Evolutionary conservation across 2,113 vertebrate genomes (phyloP).

Genomic region (Glareola pratincola): DNA sequence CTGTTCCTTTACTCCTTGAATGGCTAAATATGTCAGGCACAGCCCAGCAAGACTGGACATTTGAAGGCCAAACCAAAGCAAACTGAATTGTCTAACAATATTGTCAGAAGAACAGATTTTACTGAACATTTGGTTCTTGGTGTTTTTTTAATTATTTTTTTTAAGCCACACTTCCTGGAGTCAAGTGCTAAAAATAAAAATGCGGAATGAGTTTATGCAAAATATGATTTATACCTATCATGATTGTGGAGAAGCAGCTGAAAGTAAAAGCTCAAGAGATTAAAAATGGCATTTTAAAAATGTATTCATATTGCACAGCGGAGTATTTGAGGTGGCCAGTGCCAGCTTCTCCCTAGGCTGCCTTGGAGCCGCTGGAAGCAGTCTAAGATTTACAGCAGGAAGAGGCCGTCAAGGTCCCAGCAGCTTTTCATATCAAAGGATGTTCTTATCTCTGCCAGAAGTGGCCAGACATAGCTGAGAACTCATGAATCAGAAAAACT

Average conservation of each 20-base stretch:
- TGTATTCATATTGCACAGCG: background rate
- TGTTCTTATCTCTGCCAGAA: background rate
- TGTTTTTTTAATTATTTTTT: background rate
- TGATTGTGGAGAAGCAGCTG: background rate
- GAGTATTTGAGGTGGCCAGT: background rate
- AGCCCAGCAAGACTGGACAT: background rate
- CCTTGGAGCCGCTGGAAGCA: background rate
- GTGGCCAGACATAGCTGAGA: background rate
- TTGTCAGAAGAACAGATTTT: background rate
- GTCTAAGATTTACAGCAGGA: background rate
- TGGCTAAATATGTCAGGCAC: background rate
- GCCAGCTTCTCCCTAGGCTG: background rate
- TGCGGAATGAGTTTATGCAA: background rate
- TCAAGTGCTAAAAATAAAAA: conserved; percentile 29
- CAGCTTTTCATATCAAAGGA: background rate
- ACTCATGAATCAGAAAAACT: background rate
- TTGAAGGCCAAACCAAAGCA: background rate
- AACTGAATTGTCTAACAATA: background rate
- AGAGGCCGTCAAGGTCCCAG: background rate
- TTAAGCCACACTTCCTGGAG: background rate
- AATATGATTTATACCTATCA: background rate
- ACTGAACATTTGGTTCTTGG: background rate
- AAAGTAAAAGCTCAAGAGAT: background rate
- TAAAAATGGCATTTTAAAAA: background rate
- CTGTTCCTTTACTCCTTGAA: background rate